Conservation (phyloP, 1,140 invertebrate species). For the Drosophila leontia region DNA sequence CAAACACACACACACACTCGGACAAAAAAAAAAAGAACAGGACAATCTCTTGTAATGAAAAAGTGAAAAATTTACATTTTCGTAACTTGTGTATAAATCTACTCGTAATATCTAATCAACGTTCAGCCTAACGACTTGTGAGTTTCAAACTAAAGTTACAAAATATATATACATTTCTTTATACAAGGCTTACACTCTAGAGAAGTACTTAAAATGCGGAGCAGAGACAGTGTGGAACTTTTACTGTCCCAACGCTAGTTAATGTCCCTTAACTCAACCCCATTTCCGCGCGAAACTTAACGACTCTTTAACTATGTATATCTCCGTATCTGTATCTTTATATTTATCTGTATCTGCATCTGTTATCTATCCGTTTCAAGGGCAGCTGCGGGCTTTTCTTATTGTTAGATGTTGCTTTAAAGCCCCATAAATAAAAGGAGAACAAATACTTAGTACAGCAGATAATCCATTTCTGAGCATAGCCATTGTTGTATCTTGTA, state of each 20-base stretch:
- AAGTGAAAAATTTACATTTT: conserved; percentile 47
- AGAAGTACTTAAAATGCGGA: conserved; percentile 27
- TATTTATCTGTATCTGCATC: conserved; percentile 18
- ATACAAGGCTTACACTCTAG: conserved; percentile 53
- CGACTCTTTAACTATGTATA: conserved; percentile 10
- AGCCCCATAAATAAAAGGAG: conserved; percentile 16
- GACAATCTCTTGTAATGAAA: conserved; percentile 75
- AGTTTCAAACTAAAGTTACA: conserved; percentile 72
- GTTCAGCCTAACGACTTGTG: conserved; percentile 59
- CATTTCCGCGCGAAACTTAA: conserved; percentile 21
- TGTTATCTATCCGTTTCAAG: conserved; percentile 33
- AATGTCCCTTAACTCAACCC: conserved; percentile 16
- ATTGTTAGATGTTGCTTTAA: conserved; percentile 56
- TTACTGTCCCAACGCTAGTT: conserved; percentile 33
- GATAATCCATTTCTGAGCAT: conserved; percentile 46
- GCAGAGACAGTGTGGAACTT: conserved; percentile 19
- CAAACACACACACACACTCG: conserved; percentile 34
- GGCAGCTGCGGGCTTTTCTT: conserved; percentile 38
- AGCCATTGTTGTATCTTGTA: conserved; percentile 62
- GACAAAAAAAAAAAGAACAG: conserved; percentile 34
- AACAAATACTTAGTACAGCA: conserved; percentile 38
- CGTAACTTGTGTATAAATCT: conserved; percentile 55
- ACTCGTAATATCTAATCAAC: conserved; percentile 47
- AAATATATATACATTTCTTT: conserved; percentile 46
- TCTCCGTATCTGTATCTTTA: conserved; percentile 8